Evolutionary conservation across 2,113 vertebrate genomes (phyloP).

Genomic region (Microtus montanus): DNA sequence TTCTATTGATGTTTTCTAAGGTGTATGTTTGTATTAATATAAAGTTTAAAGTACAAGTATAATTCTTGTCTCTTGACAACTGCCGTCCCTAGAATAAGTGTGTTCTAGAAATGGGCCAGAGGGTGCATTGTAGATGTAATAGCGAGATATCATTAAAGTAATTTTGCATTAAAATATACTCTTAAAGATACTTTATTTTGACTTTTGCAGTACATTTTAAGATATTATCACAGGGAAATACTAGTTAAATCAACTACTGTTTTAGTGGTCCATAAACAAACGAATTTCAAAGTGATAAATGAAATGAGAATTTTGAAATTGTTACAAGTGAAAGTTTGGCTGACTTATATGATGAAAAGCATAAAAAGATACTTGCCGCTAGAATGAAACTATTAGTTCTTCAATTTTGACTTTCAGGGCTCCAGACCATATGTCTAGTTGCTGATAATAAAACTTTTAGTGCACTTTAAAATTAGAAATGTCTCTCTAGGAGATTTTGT

Average conservation of each 20-base stretch:
- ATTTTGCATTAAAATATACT: conserved; percentile 44
- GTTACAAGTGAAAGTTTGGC: not conserved
- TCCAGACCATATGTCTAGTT: not conserved
- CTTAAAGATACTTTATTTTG: conserved; percentile 47
- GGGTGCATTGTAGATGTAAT: not conserved
- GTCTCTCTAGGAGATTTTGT: not conserved
- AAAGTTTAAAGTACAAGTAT: conserved; percentile 57
- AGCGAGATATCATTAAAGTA: conserved; percentile 35
- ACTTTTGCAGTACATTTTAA: conserved; percentile 34
- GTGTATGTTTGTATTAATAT: conserved; percentile 61
- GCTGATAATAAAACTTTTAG: conserved; percentile 34
- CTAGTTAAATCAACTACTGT: not conserved
- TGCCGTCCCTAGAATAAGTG: conserved; percentile 28
- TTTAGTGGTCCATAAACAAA: conserved; percentile 36
- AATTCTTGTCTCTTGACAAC: conserved; percentile 62
- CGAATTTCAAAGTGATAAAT: not conserved
- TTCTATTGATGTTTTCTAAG: conserved; percentile 54
- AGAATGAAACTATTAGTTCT: conserved; percentile 46
- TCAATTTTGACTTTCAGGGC: conserved; percentile 19
- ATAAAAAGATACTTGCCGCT: not conserved
- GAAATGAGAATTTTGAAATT: not conserved
- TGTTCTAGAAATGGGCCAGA: conserved; percentile 39
- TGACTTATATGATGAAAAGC: conserved; percentile 23
- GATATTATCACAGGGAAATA: not conserved
- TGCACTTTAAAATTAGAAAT: conserved; percentile 38